Evolutionary conservation across 2,113 vertebrate species (phyloP).

Genomic region (Asarcornis scutulata): DNA sequence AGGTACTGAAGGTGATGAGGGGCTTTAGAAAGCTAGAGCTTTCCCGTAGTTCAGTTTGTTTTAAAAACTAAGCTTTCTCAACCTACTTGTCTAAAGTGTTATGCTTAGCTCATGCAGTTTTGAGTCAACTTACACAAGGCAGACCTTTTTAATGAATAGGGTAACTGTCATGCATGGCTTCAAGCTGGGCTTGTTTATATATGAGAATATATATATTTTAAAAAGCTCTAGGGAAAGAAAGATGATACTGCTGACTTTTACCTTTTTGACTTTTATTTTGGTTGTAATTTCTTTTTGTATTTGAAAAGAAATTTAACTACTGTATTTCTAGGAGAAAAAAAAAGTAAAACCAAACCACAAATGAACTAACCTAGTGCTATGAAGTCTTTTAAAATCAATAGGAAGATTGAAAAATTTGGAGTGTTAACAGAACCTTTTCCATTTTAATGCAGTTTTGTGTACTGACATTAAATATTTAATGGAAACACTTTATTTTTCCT

Average conservation of each 20-base stretch:
- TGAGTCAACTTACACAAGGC: neutral
- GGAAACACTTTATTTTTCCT: neutral
- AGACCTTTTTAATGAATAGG: neutral
- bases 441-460: neutral
- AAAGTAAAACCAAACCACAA: neutral
- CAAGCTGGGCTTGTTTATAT: neutral
- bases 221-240: neutral
- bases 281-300: neutral
- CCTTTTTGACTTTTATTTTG: neutral
- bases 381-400: neutral
- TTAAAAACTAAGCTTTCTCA: neutral
- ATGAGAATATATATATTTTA: too few relatives aligned
- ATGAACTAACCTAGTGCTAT: fast-evolving
- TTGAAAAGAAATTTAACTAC: neutral
- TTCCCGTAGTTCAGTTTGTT: neutral
- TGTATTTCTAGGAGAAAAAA: fast-evolving
- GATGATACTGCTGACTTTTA: neutral
- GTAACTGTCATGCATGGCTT: neutral
- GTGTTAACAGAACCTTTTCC: neutral
- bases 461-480: neutral
- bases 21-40: neutral
- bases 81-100: neutral
- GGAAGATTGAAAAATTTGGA: neutral
- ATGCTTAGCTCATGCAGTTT: neutral
- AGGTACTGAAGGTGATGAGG: neutral